Evolutionary conservation across 2,797 vertebrate species (phyloP).

Genomic region (Peromyscus nudipes): DNA sequence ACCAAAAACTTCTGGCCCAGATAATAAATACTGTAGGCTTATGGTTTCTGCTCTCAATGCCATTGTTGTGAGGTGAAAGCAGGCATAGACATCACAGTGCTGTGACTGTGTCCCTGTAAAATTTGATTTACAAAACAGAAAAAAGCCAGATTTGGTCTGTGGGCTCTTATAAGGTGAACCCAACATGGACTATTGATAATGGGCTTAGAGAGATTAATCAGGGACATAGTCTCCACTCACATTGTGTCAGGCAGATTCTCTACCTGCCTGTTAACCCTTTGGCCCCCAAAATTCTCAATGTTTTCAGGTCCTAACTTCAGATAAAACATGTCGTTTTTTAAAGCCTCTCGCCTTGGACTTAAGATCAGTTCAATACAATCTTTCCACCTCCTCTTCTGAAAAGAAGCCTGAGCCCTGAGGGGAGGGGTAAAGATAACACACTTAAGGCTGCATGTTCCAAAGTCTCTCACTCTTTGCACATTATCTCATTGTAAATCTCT

Average conservation of each 20-base stretch:
- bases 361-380: conserved; percentile 10
- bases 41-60: background rate
- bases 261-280: background rate
- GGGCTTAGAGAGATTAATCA: background rate
- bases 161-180: background rate
- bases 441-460: no score
- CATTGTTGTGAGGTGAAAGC: background rate
- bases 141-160: background rate
- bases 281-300: background rate
- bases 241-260: background rate
- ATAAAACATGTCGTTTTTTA: conserved; percentile 18
- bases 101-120: background rate
- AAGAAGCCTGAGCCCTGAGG: background rate
- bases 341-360: background rate
- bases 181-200: background rate
- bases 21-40: conserved; percentile 4
- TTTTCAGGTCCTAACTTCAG: background rate
- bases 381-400: background rate
- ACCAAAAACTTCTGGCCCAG: background rate
- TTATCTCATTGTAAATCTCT: background rate
- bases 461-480: background rate
- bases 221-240: conserved; percentile 10
- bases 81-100: background rate
- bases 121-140: conserved; percentile 37
- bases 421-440: background rate